Conservation (phyloP, 2,888 invertebrate genomes). For the Rapana venosa region DNA sequence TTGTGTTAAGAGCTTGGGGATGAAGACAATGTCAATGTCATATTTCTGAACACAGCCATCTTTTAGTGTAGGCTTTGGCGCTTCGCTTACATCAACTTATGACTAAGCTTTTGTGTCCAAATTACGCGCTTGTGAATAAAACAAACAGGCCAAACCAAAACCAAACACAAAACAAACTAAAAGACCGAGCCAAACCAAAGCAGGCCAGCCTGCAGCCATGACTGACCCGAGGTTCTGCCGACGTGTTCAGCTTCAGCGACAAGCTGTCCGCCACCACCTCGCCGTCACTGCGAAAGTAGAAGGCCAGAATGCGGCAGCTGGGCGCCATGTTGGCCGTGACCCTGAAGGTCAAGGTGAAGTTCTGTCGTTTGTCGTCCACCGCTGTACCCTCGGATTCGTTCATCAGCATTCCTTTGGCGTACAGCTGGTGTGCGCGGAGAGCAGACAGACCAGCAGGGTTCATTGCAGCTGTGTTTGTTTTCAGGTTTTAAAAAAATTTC, state of each 20-base stretch:
- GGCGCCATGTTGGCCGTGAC: constrained; percentile 83
- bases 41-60: no score
- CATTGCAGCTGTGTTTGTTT: background rate
- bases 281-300: constrained; percentile 82
- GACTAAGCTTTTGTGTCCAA: no score
- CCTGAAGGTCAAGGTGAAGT: constrained; percentile 81
- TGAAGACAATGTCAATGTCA: no score
- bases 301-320: constrained; percentile 87
- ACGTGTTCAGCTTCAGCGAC: constrained; percentile 87
- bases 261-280: constrained; percentile 89
- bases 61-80: no score
- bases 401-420: constrained; percentile 34
- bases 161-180: no score
- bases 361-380: background rate
- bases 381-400: background rate
- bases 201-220: background rate
- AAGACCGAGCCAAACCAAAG: background rate
- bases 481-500: no score
- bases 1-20: no score
- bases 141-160: no score
- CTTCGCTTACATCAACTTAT: no score
- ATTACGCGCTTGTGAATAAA: no score
- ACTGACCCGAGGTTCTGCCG: constrained; percentile 84
- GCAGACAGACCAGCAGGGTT: background rate
- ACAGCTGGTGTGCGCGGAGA: background rate